Base-by-base conservation (phyloP, 2,888 invertebrate genomes). In the Dioctria rufipes region DNA sequence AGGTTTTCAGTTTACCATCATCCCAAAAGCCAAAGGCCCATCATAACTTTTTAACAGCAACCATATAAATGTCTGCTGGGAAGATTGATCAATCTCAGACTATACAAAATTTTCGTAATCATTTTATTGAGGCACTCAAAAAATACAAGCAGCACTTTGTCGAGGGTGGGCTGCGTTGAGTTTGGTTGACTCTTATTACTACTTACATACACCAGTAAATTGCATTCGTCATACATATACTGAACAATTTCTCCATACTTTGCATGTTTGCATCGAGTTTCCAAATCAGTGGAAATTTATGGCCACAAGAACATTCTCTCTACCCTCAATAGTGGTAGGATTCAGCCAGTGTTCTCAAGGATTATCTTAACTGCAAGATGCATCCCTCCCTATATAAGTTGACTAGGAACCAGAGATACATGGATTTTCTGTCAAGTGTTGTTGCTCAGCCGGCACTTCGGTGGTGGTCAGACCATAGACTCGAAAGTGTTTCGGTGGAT, bases 41-140 rank as follows among this genome's bases (percentile, higher is more conserved):
- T 75, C 60, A 75, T 73, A 75, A 46, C 61, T 49, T 25, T 25
- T 63, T 25, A 77, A 13, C 61, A 43, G 43, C 25, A 13, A 40
- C 9, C 61, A 39, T 42, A 75, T 54, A 46, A 58, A 25, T 75
- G 46, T 61, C 51, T 37, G 43, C 37, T 5, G 49, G 46, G 11
- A 37, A 49, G 63, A 60, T 54, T 11, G 40, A 77, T 77, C 63
- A 77, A 77, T 77, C 77, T 42, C 58, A 13, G 49, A 25, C 25
- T 25, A 25, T 40, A 51, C 8, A 58, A 63, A 58, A 42, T 73
- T 39, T 46, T 77, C 46, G 11, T 77, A 77, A 77, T 77, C 77
- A 58, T 63, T 77, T 77, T 63, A 77, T 77, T 77, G 77, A 25
- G 5, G 37, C 63, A 77, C 77, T 77, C 46, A 77, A 77, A 63